Base-by-base conservation (phyloP, 2,888 invertebrate species). In the Epistrophella euchroma region DNA sequence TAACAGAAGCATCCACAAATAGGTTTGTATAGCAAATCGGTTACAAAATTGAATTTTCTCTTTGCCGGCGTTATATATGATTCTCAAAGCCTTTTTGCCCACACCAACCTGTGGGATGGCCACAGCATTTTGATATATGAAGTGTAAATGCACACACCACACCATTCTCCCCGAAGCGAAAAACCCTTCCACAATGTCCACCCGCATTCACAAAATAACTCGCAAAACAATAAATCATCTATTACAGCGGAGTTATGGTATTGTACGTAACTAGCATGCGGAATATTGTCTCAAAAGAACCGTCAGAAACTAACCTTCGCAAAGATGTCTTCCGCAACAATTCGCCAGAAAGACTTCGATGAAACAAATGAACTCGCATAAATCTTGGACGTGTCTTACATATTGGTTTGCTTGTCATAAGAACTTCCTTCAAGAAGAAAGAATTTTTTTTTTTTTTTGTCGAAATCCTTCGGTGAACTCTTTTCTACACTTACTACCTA, bases 381-480 rank as follows among this genome's bases (percentile, higher is more conserved):
- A 86, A 86, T 86, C 81, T 81, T 72, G 74, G 55, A 86, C 86
- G 86, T 86, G 86, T 81, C 86, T 86, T 86, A 86, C 86, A 78
- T 81, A 82, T 86, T 77, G 81, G 77, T 75, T 79, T 40, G 58
- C 66, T 71, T 79, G 79, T 79, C 84, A 83, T 47, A 17, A 52
- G 15, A 62, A 37, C 45, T 58, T 52, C 47, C 45, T 64, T 43
- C 5, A 68, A 68, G 22, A 47, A 58, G 19, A 50, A 62, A 2
- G 15, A 11, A 64, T 43, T 17, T 10, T 1, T 17, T 66, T 56
- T 73, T 73, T 55, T 22, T 5, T 3, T n/a, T n/a, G n/a, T 13
- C 19, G 0, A 17, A 28, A 72, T 50, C 32, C 62, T 56, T 50
- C 37, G 22, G n/a, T 45, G 25, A 60, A 32, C 56, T 37, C 56